These are phyloP conservation scores for Thermophis baileyi DNA, from an alignment of 2,113 vertebrate species.

Conservation along the genomic window DNA sequence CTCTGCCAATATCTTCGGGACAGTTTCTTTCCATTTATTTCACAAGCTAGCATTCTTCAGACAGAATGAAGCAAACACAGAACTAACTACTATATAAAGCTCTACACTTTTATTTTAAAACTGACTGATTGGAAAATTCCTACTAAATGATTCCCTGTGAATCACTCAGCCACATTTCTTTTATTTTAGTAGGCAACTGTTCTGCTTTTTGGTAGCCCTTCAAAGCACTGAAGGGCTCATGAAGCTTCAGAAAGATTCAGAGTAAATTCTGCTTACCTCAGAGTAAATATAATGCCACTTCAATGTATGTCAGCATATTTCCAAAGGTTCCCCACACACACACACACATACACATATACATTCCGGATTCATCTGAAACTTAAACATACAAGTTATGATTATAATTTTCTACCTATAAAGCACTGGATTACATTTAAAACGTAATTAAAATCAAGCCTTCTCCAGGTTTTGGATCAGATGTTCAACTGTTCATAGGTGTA, in stretches of 20 bases:
- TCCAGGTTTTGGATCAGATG: neutral
- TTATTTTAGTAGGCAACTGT: neutral
- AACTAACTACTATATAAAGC: neutral
- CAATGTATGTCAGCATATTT: neutral
- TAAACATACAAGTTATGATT: slow-evolving; percentile 22
- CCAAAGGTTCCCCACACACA: neutral
- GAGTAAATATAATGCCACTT: neutral
- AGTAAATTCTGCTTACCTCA: neutral
- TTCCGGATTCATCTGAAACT: neutral
- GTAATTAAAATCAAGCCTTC: neutral
- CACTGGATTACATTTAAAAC: slow-evolving; percentile 3
- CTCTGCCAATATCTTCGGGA: neutral
- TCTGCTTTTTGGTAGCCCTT: neutral
- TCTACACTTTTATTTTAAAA: neutral
- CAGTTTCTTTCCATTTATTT: neutral
- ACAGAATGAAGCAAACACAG: neutral
- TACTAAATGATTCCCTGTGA: neutral
- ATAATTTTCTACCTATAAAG: slow-evolving; percentile 34
- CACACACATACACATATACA: neutral
- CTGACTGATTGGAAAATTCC: neutral
- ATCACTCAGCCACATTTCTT: neutral
- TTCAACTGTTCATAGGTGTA: slow-evolving; percentile 4
- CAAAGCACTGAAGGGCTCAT: neutral
- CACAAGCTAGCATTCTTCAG: neutral
- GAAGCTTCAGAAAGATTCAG: neutral